phyloP scores from a whole-genome alignment of 2,888 invertebrate species.

The Trissonchulus latispiculum region DNA sequence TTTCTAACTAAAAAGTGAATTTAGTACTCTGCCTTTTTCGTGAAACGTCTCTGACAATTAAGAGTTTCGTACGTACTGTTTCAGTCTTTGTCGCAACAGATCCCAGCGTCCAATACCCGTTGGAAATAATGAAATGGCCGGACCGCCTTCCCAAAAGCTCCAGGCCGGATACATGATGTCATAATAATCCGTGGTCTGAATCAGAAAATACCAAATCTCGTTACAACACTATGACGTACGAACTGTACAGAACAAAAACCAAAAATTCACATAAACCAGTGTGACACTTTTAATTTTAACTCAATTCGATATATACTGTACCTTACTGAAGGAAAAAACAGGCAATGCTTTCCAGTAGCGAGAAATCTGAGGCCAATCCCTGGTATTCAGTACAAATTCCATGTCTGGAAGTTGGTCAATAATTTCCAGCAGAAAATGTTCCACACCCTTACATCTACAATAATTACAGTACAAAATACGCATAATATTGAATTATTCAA shows the following conservation, averaged over 20 bases:
- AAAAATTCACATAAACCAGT: no score
- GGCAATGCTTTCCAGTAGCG: constrained; percentile 56
- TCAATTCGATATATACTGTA: no score
- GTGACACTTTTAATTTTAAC: no score
- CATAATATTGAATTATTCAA: no score
- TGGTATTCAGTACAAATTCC: constrained; percentile 75
- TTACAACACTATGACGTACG: no score
- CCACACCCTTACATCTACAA: constrained; percentile 68
- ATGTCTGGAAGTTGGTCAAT: constrained; percentile 62
- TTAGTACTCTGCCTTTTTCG: no score
- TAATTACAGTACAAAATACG: no score
- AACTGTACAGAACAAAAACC: no score
- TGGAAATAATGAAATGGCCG: constrained; percentile 84
- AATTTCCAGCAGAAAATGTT: constrained; percentile 67
- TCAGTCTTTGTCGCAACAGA: constrained; percentile 61
- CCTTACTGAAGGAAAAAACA: constrained; percentile 92
- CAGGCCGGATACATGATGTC: constrained; percentile 89
- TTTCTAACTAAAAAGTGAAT: no score
- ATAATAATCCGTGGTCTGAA: constrained; percentile 60
- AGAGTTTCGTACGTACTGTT: no score
- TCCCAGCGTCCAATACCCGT: constrained; percentile 91
- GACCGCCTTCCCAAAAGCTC: constrained; percentile 97
- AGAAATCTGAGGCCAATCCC: constrained; percentile 81
- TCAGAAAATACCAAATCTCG: no score
- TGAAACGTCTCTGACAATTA: no score